These are phyloP conservation scores for Acanthaster planci DNA, from an alignment of 35 echinoderm and acorn worm genomes.

Conservation along the genomic window DNA sequence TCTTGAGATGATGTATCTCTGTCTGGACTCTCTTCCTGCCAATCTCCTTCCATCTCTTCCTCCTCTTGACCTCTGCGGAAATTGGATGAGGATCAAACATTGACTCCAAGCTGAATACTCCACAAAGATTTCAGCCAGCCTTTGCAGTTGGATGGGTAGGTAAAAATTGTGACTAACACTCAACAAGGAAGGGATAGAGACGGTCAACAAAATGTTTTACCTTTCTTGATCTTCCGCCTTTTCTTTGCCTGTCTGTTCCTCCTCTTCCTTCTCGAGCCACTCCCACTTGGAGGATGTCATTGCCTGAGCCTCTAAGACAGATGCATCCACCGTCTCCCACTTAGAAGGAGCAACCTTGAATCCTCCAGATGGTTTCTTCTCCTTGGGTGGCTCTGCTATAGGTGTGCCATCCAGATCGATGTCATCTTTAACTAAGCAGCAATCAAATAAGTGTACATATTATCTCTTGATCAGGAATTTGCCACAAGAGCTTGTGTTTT, in stretches of 20 bases:
- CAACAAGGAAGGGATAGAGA: too few species aligned
- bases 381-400: neutral
- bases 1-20: neutral
- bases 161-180: too few species aligned
- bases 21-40: conserved; percentile 49
- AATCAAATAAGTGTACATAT: neutral
- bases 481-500: too few species aligned
- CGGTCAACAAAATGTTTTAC: too few species aligned
- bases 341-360: conserved; percentile 87
- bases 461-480: too few species aligned
- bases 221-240: neutral
- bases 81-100: neutral
- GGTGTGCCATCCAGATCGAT: conserved; percentile 66
- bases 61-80: conserved; percentile 64
- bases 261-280: conserved; percentile 83
- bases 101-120: too few species aligned
- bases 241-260: conserved; percentile 64
- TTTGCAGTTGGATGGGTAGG: too few species aligned
- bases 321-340: conserved; percentile 94
- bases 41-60: conserved; percentile 55
- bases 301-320: conserved; percentile 82
- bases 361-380: conserved; percentile 21
- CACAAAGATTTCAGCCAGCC: too few species aligned
- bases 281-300: conserved; percentile 99
- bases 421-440: conserved; percentile 59